Evolutionary conservation across 2,797 vertebrate genomes (phyloP).

Genomic region (Catharus ustulatus): DNA sequence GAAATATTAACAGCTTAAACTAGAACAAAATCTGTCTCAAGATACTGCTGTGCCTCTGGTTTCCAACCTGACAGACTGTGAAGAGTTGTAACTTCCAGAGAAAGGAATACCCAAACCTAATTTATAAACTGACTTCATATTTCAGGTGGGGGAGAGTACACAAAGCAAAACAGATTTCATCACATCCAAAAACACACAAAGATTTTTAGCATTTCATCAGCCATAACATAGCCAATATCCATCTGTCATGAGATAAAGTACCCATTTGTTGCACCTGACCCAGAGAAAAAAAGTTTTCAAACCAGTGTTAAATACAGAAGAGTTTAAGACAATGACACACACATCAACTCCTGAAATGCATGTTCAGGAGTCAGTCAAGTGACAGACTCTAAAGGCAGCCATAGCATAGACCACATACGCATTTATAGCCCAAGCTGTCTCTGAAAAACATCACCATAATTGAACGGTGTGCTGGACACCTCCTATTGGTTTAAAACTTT

Average conservation of each 20-base stretch:
- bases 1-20: slow-evolving; percentile 6
- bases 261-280: neutral
- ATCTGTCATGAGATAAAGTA: neutral
- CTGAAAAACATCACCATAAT: neutral
- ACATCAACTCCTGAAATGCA: neutral
- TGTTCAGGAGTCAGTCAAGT: neutral
- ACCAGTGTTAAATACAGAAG: neutral
- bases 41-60: neutral
- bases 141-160: neutral
- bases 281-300: neutral
- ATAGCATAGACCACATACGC: neutral
- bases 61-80: neutral
- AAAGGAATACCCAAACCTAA: neutral
- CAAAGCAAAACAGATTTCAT: neutral
- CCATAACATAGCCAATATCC: neutral
- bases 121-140: neutral
- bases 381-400: neutral
- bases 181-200: neutral
- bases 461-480: neutral
- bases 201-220: neutral
- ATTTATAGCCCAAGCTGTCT: neutral
- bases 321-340: neutral
- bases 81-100: neutral
- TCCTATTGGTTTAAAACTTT: neutral
- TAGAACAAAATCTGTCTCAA: neutral